Evolutionary conservation across 2,113 vertebrate species (phyloP).

Genomic region (Cheirogaleus medius): DNA sequence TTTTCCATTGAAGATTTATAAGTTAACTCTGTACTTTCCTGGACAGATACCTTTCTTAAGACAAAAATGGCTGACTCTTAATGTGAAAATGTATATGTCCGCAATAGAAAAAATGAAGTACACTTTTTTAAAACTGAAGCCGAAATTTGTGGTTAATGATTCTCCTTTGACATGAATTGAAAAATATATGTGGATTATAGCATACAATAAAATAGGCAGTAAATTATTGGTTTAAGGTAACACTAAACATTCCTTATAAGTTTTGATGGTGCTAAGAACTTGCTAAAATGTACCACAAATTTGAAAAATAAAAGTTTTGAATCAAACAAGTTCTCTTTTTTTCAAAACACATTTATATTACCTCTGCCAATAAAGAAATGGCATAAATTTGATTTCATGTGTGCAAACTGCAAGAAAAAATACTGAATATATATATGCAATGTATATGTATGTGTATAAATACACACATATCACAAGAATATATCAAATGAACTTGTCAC

Average conservation of each 20-base stretch:
- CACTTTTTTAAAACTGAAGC: not conserved
- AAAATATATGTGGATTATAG: not conserved
- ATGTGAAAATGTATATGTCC: not conserved
- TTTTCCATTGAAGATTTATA: not conserved
- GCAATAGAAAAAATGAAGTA: not conserved
- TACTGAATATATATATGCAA: not conserved
- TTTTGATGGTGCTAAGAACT: not conserved
- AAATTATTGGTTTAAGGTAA: not conserved
- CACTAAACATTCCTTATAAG: not conserved
- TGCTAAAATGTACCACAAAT: slow-evolving; percentile 38
- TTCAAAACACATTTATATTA: not conserved
- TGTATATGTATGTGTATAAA: not conserved
- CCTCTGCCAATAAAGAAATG: not conserved
- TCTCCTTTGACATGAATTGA: not conserved
- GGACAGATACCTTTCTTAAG: not conserved
- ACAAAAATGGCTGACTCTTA: not conserved
- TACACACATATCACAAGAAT: not conserved
- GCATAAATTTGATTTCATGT: not conserved
- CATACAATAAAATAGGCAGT: not conserved
- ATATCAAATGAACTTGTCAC: not conserved
- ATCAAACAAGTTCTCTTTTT: not conserved
- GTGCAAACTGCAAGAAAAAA: not conserved
- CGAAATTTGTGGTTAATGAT: not conserved
- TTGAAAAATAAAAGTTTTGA: not conserved
- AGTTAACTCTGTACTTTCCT: not conserved